phyloP scores from a whole-genome alignment of 1,140 invertebrate genomes.

The Ceratosolen fusciceps region DNA sequence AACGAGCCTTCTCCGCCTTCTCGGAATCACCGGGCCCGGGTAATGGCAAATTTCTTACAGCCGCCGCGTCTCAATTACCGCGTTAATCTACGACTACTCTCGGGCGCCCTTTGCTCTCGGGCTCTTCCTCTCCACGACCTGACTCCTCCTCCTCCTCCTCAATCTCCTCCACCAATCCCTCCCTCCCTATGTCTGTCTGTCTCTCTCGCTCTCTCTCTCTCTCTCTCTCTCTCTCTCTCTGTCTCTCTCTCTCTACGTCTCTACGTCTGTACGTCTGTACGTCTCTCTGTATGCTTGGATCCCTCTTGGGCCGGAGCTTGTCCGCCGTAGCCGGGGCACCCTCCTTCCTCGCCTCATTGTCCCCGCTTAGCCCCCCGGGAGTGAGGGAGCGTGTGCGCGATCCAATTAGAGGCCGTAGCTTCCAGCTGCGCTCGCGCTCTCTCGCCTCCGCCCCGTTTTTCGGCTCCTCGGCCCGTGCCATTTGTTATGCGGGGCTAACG shows the following conservation, averaged over 20 bases:
- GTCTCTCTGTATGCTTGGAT: too few relatives aligned
- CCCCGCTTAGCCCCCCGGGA: constrained; percentile 23
- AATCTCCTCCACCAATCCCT: neutral
- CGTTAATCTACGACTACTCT: constrained; percentile 46
- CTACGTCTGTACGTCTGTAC: too few relatives aligned
- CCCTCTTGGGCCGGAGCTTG: too few relatives aligned
- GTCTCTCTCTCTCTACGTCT: too few relatives aligned
- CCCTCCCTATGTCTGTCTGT: neutral
- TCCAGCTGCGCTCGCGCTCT: constrained; percentile 36
- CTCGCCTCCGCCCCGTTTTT: neutral
- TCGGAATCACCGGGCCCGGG: constrained; percentile 38
- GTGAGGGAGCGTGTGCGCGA: constrained; percentile 53
- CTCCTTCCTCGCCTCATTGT: constrained; percentile 33
- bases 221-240: too few relatives aligned
- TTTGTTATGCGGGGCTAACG: constrained; percentile 44
- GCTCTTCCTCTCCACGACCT: neutral
- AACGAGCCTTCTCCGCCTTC: constrained; percentile 39
- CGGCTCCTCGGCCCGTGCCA: neutral
- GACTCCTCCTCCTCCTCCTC: too few relatives aligned
- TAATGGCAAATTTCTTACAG: constrained; percentile 53
- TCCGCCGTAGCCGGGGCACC: neutral
- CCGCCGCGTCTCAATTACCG: constrained; percentile 51
- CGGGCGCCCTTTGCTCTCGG: constrained; percentile 18
- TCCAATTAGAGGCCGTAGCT: constrained; percentile 59
- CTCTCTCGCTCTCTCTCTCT: too few relatives aligned